phyloP scores from a whole-genome alignment of 2,888 invertebrate genomes.

The Tanytarsus gracilentus region DNA sequence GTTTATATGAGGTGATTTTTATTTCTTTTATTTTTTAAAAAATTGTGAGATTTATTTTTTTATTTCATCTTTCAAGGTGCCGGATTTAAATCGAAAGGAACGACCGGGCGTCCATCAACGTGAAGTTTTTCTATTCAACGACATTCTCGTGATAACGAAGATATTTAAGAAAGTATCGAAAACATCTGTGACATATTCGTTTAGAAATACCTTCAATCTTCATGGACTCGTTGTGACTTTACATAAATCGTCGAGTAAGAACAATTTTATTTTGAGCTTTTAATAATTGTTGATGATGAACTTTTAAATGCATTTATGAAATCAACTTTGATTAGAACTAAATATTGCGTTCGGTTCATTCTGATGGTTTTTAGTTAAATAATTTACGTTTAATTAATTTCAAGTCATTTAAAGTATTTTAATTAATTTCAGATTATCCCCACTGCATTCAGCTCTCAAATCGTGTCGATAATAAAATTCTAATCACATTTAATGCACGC shows the following conservation, averaged over 20 bases:
- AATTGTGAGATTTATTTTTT: neutral
- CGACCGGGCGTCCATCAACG: slow-evolving; percentile 64
- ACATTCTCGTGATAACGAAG: slow-evolving; percentile 92
- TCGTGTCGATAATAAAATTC: slow-evolving; percentile 79
- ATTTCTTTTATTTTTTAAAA: too few species aligned
- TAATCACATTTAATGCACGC: slow-evolving; percentile 94
- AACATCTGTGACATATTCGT: slow-evolving; percentile 90
- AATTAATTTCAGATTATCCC: slow-evolving; percentile 64
- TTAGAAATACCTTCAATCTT: slow-evolving; percentile 87
- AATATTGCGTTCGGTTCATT: slow-evolving; percentile 16
- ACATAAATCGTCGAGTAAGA: slow-evolving; percentile 81
- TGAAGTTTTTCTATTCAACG: slow-evolving; percentile 96
- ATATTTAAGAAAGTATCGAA: slow-evolving; percentile 91
- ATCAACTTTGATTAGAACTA: neutral
- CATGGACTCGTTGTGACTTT: slow-evolving; percentile 86
- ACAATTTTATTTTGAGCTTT: neutral
- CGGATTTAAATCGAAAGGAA: slow-evolving; percentile 92
- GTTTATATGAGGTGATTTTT: slow-evolving; percentile 72
- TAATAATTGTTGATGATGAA: neutral
- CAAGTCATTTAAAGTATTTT: neutral
- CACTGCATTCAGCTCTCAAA: slow-evolving; percentile 88
- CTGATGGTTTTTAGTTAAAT: neutral
- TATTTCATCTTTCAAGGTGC: slow-evolving; percentile 43
- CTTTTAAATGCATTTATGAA: neutral
- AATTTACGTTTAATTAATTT: too few species aligned